Evolutionary conservation across 2,888 invertebrate species (phyloP).

Genomic region (Sphaerophoria rueppellii): DNA sequence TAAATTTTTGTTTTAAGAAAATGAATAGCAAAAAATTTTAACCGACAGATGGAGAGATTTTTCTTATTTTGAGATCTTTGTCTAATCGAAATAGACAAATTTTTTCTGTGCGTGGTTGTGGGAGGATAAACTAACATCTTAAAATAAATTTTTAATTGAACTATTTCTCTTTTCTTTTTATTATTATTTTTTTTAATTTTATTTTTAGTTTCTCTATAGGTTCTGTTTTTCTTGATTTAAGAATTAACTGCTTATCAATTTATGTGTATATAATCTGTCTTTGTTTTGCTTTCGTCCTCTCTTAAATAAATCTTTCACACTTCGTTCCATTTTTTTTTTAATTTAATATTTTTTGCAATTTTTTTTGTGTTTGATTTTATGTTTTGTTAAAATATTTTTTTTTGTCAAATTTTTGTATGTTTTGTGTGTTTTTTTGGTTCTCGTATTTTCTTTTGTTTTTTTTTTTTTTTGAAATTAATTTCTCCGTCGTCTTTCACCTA

Average conservation of each 20-base stretch:
- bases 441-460: conserved; percentile 46
- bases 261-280: conserved; percentile 48
- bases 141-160: conserved; percentile 65
- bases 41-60: conserved; percentile 33
- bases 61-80: conserved; percentile 31
- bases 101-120: conserved; percentile 68
- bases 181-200: conserved; percentile 43
- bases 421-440: conserved; percentile 33
- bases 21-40: conserved; percentile 33
- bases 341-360: conserved; percentile 26
- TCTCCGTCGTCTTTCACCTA: conserved; percentile 49
- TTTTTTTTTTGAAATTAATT: conserved; percentile 43
- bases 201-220: conserved; percentile 27
- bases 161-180: conserved; percentile 27
- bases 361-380: conserved; percentile 51
- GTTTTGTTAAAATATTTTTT: conserved; percentile 43
- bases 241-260: conserved; percentile 69
- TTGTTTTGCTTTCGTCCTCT: conserved; percentile 23
- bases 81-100: conserved; percentile 62
- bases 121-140: conserved; percentile 64
- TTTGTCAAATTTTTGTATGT: conserved; percentile 33
- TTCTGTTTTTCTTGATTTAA: conserved; percentile 39
- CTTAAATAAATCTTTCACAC: conserved; percentile 29
- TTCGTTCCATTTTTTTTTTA: conserved; percentile 53
- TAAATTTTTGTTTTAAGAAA: conserved; percentile 40